These are phyloP conservation scores for Phalacrocorax brasilianus DNA, from an alignment of 2,113 vertebrate species.

Conservation along the genomic window DNA sequence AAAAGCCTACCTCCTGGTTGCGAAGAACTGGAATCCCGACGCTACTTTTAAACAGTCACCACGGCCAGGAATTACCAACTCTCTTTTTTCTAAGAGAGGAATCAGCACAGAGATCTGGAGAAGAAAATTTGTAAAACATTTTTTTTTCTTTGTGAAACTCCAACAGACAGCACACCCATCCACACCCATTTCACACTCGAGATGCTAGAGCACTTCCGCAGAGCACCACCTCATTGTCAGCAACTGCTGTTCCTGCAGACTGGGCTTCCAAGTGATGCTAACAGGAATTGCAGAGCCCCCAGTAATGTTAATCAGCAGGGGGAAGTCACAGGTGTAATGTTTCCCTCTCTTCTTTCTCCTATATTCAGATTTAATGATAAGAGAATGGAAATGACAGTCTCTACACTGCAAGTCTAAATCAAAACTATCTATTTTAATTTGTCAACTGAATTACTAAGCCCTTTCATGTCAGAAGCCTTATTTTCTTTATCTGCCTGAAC, in stretches of 20 bases:
- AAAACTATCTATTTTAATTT: background rate
- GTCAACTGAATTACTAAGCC: background rate
- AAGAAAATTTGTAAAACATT: background rate
- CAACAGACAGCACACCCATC: background rate
- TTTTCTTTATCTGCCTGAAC: background rate
- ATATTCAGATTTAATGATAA: background rate
- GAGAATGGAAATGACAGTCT: background rate
- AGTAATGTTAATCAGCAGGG: background rate
- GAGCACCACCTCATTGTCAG: background rate
- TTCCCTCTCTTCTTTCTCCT: background rate
- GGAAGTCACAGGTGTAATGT: background rate
- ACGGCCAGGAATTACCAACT: constrained; percentile 89
- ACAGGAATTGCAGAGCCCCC: background rate
- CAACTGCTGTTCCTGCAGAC: background rate
- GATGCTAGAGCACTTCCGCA: background rate
- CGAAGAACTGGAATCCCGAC: constrained; percentile 95
- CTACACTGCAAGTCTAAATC: background rate
- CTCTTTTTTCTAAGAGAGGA: constrained; percentile 92
- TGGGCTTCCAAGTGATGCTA: background rate
- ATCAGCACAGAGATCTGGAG: constrained; percentile 90
- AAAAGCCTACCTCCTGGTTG: constrained; percentile 87
- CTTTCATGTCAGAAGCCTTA: background rate
- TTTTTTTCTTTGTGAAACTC: background rate
- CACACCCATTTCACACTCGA: background rate
- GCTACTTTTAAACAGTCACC: constrained; percentile 90